A percentile compares a stretch with the other conserved stretches of the same genome.
These are phyloP conservation scores for Nerophis ophidion DNA, from an alignment of 2,113 vertebrate species.

Conservation along the genomic window DNA sequence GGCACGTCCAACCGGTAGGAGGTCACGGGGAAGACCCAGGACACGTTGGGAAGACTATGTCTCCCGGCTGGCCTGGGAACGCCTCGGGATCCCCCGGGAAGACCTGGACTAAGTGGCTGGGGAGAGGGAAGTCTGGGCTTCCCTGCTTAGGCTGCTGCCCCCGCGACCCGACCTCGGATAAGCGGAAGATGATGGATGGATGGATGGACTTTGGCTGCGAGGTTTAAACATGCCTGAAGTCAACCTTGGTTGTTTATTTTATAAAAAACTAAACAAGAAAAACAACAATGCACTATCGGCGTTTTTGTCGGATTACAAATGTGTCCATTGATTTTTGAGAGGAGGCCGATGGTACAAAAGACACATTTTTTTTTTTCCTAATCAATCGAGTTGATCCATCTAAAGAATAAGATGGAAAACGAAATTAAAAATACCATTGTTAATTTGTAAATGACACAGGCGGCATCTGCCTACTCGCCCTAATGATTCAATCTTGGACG, in stretches of 20 bases:
- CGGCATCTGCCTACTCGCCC: neutral
- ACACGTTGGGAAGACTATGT: too few relatives aligned
- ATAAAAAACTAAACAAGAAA: neutral
- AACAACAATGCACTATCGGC: neutral
- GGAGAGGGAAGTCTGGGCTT: too few relatives aligned
- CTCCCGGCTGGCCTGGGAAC: too few relatives aligned
- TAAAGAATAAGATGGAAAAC: neutral
- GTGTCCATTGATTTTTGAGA: neutral
- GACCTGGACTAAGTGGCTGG: too few relatives aligned
- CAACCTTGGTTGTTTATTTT: conserved; percentile 10
- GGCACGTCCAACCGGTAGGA: too few relatives aligned
- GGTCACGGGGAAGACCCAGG: too few relatives aligned
- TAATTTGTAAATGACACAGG: conserved; percentile 1
- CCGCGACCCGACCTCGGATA: too few relatives aligned
- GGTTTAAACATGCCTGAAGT: conserved; percentile 8
- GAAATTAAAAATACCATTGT: neutral
- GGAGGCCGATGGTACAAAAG: neutral
- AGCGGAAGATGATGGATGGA: too few relatives aligned
- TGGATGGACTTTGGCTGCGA: neutral
- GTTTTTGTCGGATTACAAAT: neutral
- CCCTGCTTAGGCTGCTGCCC: too few relatives aligned
- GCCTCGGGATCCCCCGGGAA: too few relatives aligned
- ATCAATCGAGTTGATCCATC: too few relatives aligned
- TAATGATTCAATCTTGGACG: conserved; percentile 3
- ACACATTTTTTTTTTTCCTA: too few relatives aligned